These are phyloP conservation scores for Chaetura pelagica DNA, from an alignment of 2,113 vertebrate genomes.

Conservation along the genomic window DNA sequence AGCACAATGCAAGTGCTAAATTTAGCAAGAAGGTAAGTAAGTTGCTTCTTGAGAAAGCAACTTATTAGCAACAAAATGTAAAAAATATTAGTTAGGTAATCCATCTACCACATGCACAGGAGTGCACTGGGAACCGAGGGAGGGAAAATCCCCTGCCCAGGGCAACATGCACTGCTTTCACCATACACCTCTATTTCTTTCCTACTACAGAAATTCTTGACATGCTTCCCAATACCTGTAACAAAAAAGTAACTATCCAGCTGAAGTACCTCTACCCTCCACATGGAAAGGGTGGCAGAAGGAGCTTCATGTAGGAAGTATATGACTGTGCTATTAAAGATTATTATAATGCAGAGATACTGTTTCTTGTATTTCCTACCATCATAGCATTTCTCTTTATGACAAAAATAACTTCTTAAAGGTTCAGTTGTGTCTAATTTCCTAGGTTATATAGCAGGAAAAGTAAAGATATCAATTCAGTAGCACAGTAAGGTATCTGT, in stretches of 20 bases:
- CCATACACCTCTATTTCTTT: background rate
- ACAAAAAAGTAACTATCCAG: background rate
- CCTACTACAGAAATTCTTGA: background rate
- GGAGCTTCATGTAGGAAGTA: background rate
- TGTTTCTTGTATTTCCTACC: background rate
- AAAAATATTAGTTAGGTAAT: background rate
- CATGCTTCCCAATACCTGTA: background rate
- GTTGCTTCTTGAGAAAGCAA: too few species aligned
- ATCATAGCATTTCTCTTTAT: background rate
- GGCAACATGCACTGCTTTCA: background rate
- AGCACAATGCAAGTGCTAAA: background rate
- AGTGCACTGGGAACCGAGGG: background rate
- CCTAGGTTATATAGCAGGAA: background rate
- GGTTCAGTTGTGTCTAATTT: background rate
- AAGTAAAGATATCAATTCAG: background rate
- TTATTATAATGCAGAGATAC: background rate
- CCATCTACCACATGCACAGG: background rate
- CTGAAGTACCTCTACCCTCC: background rate
- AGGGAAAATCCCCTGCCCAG: background rate
- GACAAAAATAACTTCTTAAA: background rate
- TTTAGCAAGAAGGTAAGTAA: too few species aligned
- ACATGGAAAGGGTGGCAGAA: background rate
- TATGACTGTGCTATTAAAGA: background rate
- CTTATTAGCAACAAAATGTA: too few species aligned
- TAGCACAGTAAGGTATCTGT: background rate